Evolutionary conservation across 1,140 invertebrate species (phyloP), one percentile per base, ranked within the genome.

Genomic region (Drosophila ananassae): DNA sequence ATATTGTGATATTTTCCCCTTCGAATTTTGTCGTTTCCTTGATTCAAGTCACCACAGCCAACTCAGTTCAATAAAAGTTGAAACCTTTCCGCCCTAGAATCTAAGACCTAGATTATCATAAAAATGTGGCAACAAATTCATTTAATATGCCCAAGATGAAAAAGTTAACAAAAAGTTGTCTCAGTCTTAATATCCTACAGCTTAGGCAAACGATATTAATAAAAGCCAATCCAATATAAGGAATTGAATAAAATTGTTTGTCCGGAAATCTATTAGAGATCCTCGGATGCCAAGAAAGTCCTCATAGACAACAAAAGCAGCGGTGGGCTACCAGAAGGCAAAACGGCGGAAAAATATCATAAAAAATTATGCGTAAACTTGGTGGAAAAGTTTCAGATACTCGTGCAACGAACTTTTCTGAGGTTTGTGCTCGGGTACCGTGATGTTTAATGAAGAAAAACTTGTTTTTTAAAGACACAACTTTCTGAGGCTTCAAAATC

Each of bases 321-420:
- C 47, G 21, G 47, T 67, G 25, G 62, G 39, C 7, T 13, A 48
- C 22, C 3, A 28, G 6, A 12, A 47, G 69, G 17, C 56, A 55
- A 57, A 52, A 51, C 60, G 57, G 59, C 52, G 37, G 59, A 57
- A 75, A 64, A 75, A 75, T 67, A 75, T 75, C 73, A 54, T 67
- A 67, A 75, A 75, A 75, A 67, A 75, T 75, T 75, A 67, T 75
- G 61, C 73, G 48, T 59, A 75, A 75, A 75, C 41, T 75, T 75
- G 41, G 71, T 9, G 12, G 3, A 67, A 73, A 74, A 63, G 30
- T 75, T 74, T 53, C 24, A 55, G n/a, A 63, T 53, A 55, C 68
- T 54, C 54, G 24, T 37, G 30, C 24, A 56, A 30, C 5, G 12
- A 69, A 69, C n/a, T 69, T 69, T 69, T 7, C 39, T 47, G 44